phyloP scores from a whole-genome alignment of 2,113 vertebrate species.

The Leucopsar rothschildi region DNA sequence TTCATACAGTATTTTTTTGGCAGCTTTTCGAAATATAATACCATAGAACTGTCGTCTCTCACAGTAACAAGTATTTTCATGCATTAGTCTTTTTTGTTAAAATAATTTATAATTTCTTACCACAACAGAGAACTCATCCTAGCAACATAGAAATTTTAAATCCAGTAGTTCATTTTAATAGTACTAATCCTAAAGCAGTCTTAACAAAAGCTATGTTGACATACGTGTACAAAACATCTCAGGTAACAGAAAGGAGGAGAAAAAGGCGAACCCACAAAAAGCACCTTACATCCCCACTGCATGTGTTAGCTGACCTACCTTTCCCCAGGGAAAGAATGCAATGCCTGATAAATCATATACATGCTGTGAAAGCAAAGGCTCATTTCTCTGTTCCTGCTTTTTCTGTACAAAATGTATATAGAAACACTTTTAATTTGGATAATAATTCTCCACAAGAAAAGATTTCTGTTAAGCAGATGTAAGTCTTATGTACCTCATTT shows the following conservation, averaged over 20 bases:
- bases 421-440: neutral
- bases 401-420: neutral
- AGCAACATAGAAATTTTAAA: neutral
- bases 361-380: neutral
- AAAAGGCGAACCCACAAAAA: neutral
- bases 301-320: slow-evolving; percentile 22
- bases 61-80: slow-evolving; percentile 54
- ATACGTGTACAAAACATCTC: neutral
- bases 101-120: slow-evolving; percentile 35
- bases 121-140: slow-evolving; percentile 29
- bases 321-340: neutral
- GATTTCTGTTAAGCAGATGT: neutral
- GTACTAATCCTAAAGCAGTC: neutral
- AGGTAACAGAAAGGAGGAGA: neutral
- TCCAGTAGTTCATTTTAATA: neutral
- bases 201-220: neutral
- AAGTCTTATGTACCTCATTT: neutral
- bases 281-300: neutral
- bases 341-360: neutral
- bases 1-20: slow-evolving; percentile 51
- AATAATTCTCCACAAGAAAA: neutral
- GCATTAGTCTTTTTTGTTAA: slow-evolving; percentile 49
- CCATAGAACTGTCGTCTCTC: slow-evolving; percentile 29
- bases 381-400: neutral
- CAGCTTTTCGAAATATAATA: slow-evolving; percentile 45